Conservation (phyloP, 2,888 invertebrate genomes). For the Pediacus dermestoides region DNA sequence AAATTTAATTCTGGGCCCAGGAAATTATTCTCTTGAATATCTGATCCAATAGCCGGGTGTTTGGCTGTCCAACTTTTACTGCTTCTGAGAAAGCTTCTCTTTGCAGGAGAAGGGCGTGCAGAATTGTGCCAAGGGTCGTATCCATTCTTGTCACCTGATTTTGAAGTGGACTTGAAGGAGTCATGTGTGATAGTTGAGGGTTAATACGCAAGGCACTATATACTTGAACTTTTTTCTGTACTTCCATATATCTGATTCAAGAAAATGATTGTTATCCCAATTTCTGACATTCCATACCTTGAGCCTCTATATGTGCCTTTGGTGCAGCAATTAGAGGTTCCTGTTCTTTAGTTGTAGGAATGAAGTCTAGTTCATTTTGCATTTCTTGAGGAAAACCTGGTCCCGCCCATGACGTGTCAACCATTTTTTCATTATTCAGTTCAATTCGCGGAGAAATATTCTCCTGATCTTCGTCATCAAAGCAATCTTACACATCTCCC, state of each 20-base stretch:
- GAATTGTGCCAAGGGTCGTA: constrained; percentile 9
- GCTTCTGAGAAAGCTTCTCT: constrained; percentile 12
- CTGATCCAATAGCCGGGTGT: too few relatives aligned
- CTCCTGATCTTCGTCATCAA: too few relatives aligned
- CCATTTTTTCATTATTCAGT: too few relatives aligned
- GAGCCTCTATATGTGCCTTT: not conserved
- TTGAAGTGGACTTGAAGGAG: not conserved
- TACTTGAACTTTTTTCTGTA: constrained; percentile 1
- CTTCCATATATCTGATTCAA: constrained; percentile 1
- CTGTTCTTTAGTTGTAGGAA: not conserved
- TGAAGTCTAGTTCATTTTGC: too few relatives aligned
- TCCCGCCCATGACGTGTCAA: too few relatives aligned
- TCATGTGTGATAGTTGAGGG: not conserved
- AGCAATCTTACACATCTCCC: too few relatives aligned
- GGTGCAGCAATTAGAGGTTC: not conserved
- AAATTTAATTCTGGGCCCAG: constrained; percentile 3
- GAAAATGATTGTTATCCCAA: not conserved
- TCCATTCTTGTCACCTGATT: constrained; percentile 10
- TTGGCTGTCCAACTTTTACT: too few relatives aligned
- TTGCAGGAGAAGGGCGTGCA: constrained; percentile 12
- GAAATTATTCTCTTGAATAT: not conserved
- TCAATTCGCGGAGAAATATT: too few relatives aligned
- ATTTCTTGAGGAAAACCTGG: too few relatives aligned
- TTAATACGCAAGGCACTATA: not conserved
- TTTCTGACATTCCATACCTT: not conserved